Evolutionary conservation across 2,113 vertebrate genomes (phyloP).

Genomic region (Regulus satrapa): DNA sequence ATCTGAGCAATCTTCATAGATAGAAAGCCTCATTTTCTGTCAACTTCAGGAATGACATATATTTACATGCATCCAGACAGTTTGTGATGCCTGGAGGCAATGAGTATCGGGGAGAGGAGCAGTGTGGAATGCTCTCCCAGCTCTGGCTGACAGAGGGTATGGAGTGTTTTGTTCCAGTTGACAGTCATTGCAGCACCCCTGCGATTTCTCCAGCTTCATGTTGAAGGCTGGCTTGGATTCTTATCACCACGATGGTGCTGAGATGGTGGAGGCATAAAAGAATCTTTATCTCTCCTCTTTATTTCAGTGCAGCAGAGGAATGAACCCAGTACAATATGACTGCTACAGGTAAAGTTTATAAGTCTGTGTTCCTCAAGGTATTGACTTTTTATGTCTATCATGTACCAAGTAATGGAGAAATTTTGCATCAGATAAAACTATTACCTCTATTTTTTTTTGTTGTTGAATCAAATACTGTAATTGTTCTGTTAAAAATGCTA

Average conservation of each 20-base stretch:
- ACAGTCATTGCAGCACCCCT: not conserved
- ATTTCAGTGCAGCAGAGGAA: slow-evolving; percentile 2
- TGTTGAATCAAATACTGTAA: not conserved
- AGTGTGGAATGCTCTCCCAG: slow-evolving; percentile 12
- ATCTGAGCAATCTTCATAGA: not conserved
- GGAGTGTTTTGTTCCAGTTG: slow-evolving; percentile 48
- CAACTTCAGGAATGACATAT: not conserved
- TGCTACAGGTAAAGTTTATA: not conserved
- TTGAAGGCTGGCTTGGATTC: slow-evolving; percentile 33
- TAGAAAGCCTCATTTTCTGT: not conserved
- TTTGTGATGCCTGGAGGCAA: slow-evolving; percentile 4
- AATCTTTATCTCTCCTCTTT: slow-evolving; percentile 2
- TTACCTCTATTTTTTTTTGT: not conserved
- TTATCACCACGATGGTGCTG: slow-evolving; percentile 24
- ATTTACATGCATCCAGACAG: slow-evolving; percentile 14
- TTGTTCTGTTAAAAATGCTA: not conserved
- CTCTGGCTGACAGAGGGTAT: slow-evolving; percentile 31
- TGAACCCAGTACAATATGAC: not conserved
- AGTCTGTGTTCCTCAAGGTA: not conserved
- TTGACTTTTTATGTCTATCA: not conserved
- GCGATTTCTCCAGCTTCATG: slow-evolving; percentile 49
- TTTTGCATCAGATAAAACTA: not conserved
- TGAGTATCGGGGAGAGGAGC: not conserved
- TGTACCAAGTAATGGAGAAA: not conserved
- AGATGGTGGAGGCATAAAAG: not conserved